Conservation (phyloP, 2,113 vertebrate genomes). For the Xerus inauris region DNA sequence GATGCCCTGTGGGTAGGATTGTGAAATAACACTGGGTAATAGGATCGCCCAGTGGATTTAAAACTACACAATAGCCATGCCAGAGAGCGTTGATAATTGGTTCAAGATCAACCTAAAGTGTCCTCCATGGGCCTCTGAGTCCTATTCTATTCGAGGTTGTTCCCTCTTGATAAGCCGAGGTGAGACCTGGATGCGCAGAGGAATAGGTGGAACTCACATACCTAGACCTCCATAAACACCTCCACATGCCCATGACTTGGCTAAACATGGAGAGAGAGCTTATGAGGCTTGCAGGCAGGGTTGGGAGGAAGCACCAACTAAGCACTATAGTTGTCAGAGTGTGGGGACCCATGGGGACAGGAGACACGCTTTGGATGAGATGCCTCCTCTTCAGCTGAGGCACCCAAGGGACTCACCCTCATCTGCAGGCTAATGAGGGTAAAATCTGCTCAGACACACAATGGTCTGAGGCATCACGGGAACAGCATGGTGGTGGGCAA, state of each 20-base stretch:
- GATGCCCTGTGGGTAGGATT: fast-evolving
- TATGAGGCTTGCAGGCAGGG: not conserved
- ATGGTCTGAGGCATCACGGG: too few relatives aligned
- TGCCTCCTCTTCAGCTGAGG: too few relatives aligned
- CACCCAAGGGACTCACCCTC: not conserved
- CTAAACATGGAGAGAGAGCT: not conserved
- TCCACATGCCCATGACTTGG: not conserved
- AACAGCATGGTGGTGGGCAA: not conserved
- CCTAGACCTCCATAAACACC: not conserved
- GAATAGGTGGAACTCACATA: fast-evolving
- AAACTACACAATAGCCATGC: not conserved
- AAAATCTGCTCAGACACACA: not conserved
- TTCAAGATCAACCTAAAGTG: not conserved
- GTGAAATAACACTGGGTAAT: fast-evolving
- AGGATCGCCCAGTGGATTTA: not conserved
- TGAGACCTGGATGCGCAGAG: fast-evolving
- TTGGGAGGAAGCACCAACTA: not conserved
- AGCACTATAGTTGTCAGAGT: not conserved
- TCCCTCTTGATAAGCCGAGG: not conserved
- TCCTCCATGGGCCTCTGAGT: not conserved
- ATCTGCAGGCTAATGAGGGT: not conserved
- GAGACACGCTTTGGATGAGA: not conserved
- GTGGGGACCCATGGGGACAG: not conserved
- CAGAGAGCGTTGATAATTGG: too few relatives aligned
- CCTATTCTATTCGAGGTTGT: not conserved